Base-by-base conservation (phyloP, 2,888 invertebrate species). In the Sinodicranocentrus sp. region DNA sequence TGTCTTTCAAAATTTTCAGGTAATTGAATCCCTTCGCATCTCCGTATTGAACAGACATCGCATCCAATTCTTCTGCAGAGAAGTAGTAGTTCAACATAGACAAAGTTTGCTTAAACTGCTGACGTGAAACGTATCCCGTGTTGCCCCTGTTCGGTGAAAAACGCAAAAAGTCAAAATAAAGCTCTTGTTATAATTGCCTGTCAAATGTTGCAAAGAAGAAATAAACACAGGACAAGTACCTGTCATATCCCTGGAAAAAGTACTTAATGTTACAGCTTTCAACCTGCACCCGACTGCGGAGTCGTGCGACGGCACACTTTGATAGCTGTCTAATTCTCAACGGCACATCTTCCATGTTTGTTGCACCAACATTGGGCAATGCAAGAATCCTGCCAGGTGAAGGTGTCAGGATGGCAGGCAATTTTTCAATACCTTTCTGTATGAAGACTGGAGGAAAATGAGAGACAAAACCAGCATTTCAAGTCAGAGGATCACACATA, bases 21-120 rank as follows among this genome's bases (percentile, higher is more conserved):
- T 95, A 96, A 91, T 94, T 94, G 90, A 96, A 95, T 23, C 95
- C 95, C 89, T 94, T 90, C 89, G 95, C 94, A 90, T 95, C 94
- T 84, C 93, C 93, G 91, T 94, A 95, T 86, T 94, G 92, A 88
- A 92, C 92, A 89, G 95, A 94, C 61, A 96, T 91, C 21, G 95
- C 93, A 78, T 93, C 93, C 75, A 94, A 90, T 89, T 95, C 95
- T 88, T 93, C 92, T 63, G 92, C 92, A 0, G 94, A 92, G 6
- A 94, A 91, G 84, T 95, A 91, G 89, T 95, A 93, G 78, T 94
- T 94, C 88, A 94, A 93, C 23, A 93, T 92, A 68, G 93, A 92
- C 87, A 95, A 91, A 89, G 94, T 94, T 90, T 95, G 95, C 67
- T 94, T 93, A 90, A 95, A 93, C 90, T 94, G 94, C 79, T 93